phyloP scores from a whole-genome alignment of 2,888 invertebrate species.

The Amblyjoppa fuscipennis region DNA sequence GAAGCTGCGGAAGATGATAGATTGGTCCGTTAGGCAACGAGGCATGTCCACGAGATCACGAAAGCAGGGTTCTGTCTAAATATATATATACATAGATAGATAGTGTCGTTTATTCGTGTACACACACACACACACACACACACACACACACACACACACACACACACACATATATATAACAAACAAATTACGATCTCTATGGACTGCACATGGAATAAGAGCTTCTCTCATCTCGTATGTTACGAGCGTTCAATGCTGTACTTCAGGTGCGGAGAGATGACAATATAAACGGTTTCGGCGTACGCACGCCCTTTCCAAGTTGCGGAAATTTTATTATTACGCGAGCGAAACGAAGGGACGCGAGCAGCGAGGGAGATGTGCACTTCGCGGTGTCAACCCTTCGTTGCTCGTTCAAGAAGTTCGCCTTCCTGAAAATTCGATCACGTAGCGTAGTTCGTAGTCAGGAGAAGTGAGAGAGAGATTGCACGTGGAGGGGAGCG shows the following conservation, averaged over 20 bases:
- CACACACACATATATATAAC: no score
- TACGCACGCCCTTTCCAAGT: neutral
- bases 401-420: constrained; percentile 4
- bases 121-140: no score
- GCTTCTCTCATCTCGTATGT: constrained; percentile 1
- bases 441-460: constrained; percentile 13
- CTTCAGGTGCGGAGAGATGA: neutral
- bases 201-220: neutral
- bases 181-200: neutral
- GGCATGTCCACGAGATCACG: constrained; percentile 45
- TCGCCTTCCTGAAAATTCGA: constrained; percentile 20
- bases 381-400: neutral
- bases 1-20: constrained; percentile 19
- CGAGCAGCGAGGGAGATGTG: neutral
- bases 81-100: no score
- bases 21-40: constrained; percentile 41
- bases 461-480: neutral
- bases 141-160: no score
- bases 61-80: constrained; percentile 25
- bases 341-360: neutral
- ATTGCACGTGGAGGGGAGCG: neutral
- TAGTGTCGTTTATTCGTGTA: no score
- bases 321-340: neutral
- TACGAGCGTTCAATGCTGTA: neutral
- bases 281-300: constrained; percentile 10